These are phyloP conservation scores for Hydriomena furcata DNA, from an alignment of 2,888 invertebrate species.

Conservation along the genomic window DNA sequence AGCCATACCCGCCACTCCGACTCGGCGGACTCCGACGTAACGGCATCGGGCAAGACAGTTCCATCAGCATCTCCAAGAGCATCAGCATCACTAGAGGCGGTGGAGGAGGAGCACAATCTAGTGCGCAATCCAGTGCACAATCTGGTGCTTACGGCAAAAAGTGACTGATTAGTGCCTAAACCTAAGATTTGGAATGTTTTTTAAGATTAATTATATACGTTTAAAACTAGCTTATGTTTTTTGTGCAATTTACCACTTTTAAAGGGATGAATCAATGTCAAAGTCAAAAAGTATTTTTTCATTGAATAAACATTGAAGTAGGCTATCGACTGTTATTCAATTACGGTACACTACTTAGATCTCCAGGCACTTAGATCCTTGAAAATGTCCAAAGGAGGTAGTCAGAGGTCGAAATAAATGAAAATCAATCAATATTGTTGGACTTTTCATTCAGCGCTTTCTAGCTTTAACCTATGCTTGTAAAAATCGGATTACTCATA, in stretches of 20 bases:
- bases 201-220: neutral
- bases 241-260: too few relatives aligned
- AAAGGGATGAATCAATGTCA: too few relatives aligned
- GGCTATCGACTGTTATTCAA: too few relatives aligned
- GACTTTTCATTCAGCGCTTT: too few relatives aligned
- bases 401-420: too few relatives aligned
- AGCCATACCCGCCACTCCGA: constrained; percentile 33
- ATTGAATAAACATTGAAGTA: too few relatives aligned
- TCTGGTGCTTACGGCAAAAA: constrained; percentile 36
- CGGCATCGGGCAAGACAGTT: constrained; percentile 27
- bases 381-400: too few relatives aligned
- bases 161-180: constrained; percentile 12
- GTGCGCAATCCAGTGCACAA: constrained; percentile 32
- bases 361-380: too few relatives aligned
- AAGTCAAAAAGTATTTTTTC: too few relatives aligned
- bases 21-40: constrained; percentile 28
- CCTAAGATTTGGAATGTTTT: neutral
- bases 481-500: neutral
- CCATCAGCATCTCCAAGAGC: constrained; percentile 46
- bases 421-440: too few relatives aligned
- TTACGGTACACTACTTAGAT: too few relatives aligned
- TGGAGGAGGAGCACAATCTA: constrained; percentile 32
- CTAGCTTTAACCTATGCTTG: too few relatives aligned
- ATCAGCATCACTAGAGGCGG: constrained; percentile 45
- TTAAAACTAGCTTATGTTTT: neutral